Evolutionary conservation across 2,888 invertebrate genomes (phyloP).

Genomic region (Clostera curtula): DNA sequence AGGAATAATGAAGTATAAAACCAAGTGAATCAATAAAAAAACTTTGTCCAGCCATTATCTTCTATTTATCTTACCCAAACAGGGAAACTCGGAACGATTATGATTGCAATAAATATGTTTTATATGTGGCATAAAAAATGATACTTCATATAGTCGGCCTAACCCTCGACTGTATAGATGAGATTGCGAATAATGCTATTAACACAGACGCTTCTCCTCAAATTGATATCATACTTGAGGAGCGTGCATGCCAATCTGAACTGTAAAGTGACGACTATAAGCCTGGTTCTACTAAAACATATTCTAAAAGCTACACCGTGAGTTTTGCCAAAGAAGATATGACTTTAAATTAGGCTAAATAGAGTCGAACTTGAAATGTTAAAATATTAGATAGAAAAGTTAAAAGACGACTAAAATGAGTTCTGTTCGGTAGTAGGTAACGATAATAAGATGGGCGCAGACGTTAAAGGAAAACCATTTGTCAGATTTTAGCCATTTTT

Average conservation of each 20-base stretch:
- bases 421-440: conserved; percentile 72
- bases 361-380: conserved; percentile 29
- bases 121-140: conserved; percentile 73
- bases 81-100: conserved; percentile 66
- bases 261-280: conserved; percentile 22
- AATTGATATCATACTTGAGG: conserved; percentile 64
- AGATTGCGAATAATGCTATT: conserved; percentile 76
- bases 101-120: conserved; percentile 74
- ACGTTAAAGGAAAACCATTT: conserved; percentile 75
- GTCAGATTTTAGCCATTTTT: conserved; percentile 72
- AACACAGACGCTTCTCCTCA: conserved; percentile 75
- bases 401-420: conserved; percentile 66
- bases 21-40: conserved; percentile 34
- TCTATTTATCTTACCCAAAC: conserved; percentile 60
- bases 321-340: conserved; percentile 25
- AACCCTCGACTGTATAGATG: conserved; percentile 73
- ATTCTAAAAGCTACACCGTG: conserved; percentile 27
- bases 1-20: conserved; percentile 20
- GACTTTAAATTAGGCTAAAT: conserved; percentile 16
- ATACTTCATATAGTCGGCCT: conserved; percentile 64
- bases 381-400: conserved; percentile 33
- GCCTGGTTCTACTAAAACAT: conserved; percentile 23
- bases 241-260: conserved; percentile 30
- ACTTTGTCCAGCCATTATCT: conserved; percentile 37
- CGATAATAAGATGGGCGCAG: conserved; percentile 75